Conservation (phyloP, 2,888 invertebrate genomes). For the Zelleria hepariella region DNA sequence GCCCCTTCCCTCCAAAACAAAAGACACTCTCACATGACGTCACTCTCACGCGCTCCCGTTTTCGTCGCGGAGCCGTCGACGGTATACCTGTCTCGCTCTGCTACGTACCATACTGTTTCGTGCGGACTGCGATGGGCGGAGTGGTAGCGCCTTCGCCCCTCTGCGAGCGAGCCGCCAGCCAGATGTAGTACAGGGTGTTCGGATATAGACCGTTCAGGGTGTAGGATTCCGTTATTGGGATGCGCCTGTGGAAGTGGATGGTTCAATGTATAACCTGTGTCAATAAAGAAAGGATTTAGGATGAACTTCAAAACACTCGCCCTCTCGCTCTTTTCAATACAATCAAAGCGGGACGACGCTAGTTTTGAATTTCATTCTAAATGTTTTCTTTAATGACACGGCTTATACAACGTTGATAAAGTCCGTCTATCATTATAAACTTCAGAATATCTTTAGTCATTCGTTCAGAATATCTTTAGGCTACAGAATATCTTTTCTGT, state of each 20-base stretch:
- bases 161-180: conserved; percentile 94
- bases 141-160: conserved; percentile 96
- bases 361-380: no score
- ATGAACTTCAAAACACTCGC: no score
- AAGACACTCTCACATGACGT: not conserved
- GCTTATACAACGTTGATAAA: no score
- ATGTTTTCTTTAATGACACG: no score
- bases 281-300: no score
- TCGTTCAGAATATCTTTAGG: no score
- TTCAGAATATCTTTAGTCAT: no score
- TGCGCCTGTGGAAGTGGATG: conserved; percentile 66
- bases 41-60: conserved; percentile 10
- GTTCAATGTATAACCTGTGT: no score
- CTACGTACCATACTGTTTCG: conserved; percentile 97
- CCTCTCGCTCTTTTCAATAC: no score
- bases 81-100: conserved; percentile 7
- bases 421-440: no score
- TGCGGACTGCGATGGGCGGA: conserved; percentile 93
- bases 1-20: not conserved
- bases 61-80: not conserved
- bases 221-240: conserved; percentile 87
- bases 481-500: no score
- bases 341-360: no score
- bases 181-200: conserved; percentile 96
- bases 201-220: conserved; percentile 93